Percentiles rank a stretch among this genome's conserved stretches.
Evolutionary conservation across 2,888 invertebrate genomes (phyloP).

Genomic region (Phorcus lineatus): DNA sequence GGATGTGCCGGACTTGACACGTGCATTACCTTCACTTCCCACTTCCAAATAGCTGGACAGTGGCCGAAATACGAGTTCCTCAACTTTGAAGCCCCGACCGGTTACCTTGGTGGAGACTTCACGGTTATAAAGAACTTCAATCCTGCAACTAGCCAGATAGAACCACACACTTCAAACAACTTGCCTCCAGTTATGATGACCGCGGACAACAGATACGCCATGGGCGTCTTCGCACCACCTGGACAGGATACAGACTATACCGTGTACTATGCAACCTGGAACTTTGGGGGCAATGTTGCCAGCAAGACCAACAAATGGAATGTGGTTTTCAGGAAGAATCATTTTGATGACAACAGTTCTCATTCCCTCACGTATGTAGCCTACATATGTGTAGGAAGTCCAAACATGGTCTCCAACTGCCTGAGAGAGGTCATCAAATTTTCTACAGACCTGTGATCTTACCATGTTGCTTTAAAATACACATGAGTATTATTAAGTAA

Average conservation of each 20-base stretch:
- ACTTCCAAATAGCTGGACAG: too few species aligned
- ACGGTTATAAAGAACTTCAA: constrained; percentile 34
- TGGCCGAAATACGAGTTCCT: constrained; percentile 40
- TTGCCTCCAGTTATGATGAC: constrained; percentile 41
- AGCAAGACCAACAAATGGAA: constrained; percentile 42
- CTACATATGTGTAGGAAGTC: too few species aligned
- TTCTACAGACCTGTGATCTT: too few species aligned
- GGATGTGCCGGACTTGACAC: constrained; percentile 38
- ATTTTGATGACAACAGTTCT: constrained; percentile 25
- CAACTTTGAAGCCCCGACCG: constrained; percentile 47
- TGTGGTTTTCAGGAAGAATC: constrained; percentile 43
- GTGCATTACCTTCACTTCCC: constrained; percentile 42
- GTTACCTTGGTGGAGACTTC: constrained; percentile 46
- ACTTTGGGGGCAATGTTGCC: constrained; percentile 5
- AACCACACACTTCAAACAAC: too few species aligned
- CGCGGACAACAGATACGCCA: constrained; percentile 37
- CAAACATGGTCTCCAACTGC: too few species aligned
- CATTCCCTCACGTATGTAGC: constrained; percentile 36
- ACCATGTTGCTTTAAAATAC: too few species aligned
- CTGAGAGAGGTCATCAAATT: too few species aligned
- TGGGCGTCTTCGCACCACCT: constrained; percentile 42
- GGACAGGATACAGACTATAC: constrained; percentile 40
- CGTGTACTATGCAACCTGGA: constrained; percentile 24
- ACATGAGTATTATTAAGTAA: too few species aligned
- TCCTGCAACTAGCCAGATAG: constrained; percentile 23